These are phyloP conservation scores for Propithecus coquereli DNA, from an alignment of 2,113 vertebrate genomes.

Conservation along the genomic window DNA sequence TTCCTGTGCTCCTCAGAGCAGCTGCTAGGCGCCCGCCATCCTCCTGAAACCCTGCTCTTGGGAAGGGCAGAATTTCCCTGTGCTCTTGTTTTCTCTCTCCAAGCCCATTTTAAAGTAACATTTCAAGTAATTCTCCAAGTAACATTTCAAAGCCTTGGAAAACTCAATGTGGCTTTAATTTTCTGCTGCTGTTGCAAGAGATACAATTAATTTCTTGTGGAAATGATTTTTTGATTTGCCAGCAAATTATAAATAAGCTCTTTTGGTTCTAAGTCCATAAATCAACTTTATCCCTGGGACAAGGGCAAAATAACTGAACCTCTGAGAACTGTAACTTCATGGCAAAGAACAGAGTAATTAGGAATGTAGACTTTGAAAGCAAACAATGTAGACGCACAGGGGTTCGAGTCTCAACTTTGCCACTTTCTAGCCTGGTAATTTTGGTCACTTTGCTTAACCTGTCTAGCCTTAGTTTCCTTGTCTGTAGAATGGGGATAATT, in stretches of 20 bases:
- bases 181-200: not conserved
- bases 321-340: not conserved
- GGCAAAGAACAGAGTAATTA: not conserved
- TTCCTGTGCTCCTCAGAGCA: not conserved
- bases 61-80: not conserved
- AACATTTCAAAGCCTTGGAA: slow-evolving; percentile 2
- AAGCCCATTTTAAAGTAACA: not conserved
- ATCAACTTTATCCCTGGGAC: not conserved
- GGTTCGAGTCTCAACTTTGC: not conserved
- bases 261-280: not conserved
- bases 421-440: not conserved
- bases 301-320: not conserved
- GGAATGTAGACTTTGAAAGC: not conserved
- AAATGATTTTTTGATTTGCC: not conserved
- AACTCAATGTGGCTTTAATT: not conserved
- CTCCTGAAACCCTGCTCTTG: not conserved
- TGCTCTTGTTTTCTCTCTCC: not conserved
- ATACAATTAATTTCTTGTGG: not conserved
- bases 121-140: not conserved
- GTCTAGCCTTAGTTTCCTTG: not conserved
- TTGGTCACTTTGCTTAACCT: not conserved
- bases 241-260: slow-evolving; percentile 24
- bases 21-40: not conserved
- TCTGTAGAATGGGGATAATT: not conserved
- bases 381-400: not conserved